Evolutionary conservation across 2,888 invertebrate species (phyloP).

Genomic region (Lithophane ornitopus): DNA sequence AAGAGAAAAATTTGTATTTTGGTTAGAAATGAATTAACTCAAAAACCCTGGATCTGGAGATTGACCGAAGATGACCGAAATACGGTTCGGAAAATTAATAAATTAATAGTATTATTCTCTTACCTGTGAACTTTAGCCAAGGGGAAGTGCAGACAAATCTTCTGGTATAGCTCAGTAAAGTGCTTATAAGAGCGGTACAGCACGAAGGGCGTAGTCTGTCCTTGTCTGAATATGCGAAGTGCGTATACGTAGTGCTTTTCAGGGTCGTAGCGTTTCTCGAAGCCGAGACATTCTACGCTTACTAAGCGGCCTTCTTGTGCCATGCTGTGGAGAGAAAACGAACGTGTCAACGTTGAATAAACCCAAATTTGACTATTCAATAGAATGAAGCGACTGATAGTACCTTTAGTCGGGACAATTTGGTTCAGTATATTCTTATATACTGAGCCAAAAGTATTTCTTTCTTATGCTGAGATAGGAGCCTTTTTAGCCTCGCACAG

Average conservation of each 20-base stretch:
- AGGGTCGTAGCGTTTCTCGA: slow-evolving; percentile 98
- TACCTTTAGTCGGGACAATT: no score
- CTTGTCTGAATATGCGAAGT: slow-evolving; percentile 95
- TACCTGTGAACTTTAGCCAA: slow-evolving; percentile 97
- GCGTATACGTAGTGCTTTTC: slow-evolving; percentile 99
- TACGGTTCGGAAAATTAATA: not conserved
- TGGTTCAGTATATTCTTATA: no score
- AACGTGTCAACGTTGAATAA: not conserved
- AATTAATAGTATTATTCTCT: slow-evolving; percentile 72
- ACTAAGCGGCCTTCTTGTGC: slow-evolving; percentile 97
- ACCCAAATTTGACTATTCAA: no score
- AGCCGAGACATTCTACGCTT: slow-evolving; percentile 96
- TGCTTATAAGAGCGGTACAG: slow-evolving; percentile 99
- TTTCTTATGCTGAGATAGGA: no score
- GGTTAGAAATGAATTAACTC: no score
- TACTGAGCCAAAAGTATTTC: no score
- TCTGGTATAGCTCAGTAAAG: slow-evolving; percentile 98
- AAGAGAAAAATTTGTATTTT: no score
- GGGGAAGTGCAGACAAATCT: slow-evolving; percentile 97
- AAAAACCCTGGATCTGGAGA: no score
- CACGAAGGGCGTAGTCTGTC: slow-evolving; percentile 96
- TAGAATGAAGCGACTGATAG: no score
- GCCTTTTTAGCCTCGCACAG: no score
- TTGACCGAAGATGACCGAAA: no score
- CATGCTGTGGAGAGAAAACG: slow-evolving; percentile 90